Evolutionary conservation across 2,113 vertebrate genomes (phyloP), one percentile per base, ranked within the genome.

Genomic region (Piliocolobus tephrosceles): DNA sequence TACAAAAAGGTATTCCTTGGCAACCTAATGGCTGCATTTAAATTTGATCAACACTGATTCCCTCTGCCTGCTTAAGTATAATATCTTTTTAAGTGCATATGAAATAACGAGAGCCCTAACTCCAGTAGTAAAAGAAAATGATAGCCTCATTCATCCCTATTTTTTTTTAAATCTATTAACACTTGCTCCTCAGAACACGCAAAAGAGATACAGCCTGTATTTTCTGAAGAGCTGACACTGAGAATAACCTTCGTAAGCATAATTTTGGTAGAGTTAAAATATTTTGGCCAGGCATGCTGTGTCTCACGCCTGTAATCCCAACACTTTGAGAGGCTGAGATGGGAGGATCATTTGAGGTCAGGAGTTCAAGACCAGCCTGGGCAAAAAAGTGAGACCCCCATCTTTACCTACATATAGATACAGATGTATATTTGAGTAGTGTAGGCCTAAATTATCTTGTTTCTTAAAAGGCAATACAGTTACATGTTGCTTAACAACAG

Each of bases 161-260:
- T 95, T 95, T 64, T 95, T 78, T n/a, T n/a, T n/a, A 25, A 58
- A 50, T 80, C 85, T 93, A 80, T 45, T 55, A 40, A 8, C 25
- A 84, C 32, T 81, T 93, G 87, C 27, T 85, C 8, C 55, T 94
- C 18, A 92, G 50, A 91, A 82, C 83, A 43, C 80, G 64, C 45
- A 80, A 32, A 96, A 40, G 9, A 96, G 35, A 73, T 64, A 78
- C 4, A 79, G 40, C 30, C 43, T 92, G 12, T 95, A 18, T 80
- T 94, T 96, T 94, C 68, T 97, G 25, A 52, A 38, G 20, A 70
- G 17, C 50, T 97, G 55, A 50, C n/a, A 75, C 83, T 83, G 35
- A 87, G 55, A 92, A 87, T 75, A 95, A 50, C 10, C 32, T 92
- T 86, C 38, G 90, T 50, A 57, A 81, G 35, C 23, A 76, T 94